Percentiles rank a stretch among this genome's conserved stretches.
Conservation (phyloP, 2,888 invertebrate species). For the Agonopterix heracliana region DNA sequence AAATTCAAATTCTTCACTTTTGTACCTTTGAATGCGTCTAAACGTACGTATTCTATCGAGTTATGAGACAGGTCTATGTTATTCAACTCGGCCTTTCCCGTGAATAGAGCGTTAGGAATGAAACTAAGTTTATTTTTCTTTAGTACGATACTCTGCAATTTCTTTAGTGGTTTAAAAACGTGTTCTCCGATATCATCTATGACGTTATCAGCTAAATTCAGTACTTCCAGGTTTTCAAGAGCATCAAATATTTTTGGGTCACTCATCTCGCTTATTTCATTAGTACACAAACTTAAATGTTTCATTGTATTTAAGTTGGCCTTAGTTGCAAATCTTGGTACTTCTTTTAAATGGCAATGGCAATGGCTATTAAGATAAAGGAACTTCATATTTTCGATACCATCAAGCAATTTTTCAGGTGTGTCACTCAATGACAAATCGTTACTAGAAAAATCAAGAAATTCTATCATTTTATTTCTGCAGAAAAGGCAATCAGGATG, state of each 20-base stretch:
- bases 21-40: slow-evolving; percentile 45
- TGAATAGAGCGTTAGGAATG: slow-evolving; percentile 43
- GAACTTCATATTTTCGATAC: slow-evolving; percentile 16
- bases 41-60: slow-evolving; percentile 38
- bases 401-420: slow-evolving; percentile 29
- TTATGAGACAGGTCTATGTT: slow-evolving; percentile 51
- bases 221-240: slow-evolving; percentile 38
- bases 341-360: slow-evolving; percentile 36
- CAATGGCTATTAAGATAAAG: slow-evolving; percentile 39
- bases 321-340: slow-evolving; percentile 41
- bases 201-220: slow-evolving; percentile 43
- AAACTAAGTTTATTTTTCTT: slow-evolving; percentile 40
- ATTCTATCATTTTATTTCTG: slow-evolving; percentile 24
- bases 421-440: slow-evolving; percentile 40
- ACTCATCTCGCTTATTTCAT: slow-evolving; percentile 37
- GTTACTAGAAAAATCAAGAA: slow-evolving; percentile 43
- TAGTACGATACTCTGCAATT: slow-evolving; percentile 39
- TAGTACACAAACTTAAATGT: slow-evolving; percentile 40
- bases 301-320: slow-evolving; percentile 44
- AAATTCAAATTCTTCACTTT: slow-evolving; percentile 48
- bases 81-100: slow-evolving; percentile 33
- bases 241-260: slow-evolving; percentile 28
- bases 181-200: slow-evolving; percentile 40
- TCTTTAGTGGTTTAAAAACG: slow-evolving; percentile 40
- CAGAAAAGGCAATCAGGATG: slow-evolving; percentile 30